A percentile compares a stretch with the other conserved stretches of the same genome.
Conservation (phyloP, 2,113 vertebrate genomes). For the Silurus meridionalis region DNA sequence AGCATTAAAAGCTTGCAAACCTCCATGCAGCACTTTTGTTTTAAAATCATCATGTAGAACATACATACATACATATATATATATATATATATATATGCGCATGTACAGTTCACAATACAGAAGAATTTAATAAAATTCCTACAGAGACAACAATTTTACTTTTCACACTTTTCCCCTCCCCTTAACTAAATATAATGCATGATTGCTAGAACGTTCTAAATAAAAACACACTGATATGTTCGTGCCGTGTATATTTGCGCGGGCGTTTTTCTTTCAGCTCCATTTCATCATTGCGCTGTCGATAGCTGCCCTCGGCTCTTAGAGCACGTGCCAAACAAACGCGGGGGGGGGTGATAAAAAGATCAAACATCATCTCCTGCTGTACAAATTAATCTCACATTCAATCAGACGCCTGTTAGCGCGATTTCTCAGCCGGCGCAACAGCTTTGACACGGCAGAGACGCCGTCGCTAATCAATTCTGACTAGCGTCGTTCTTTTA, state of each 20-base stretch:
- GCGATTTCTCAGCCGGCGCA: background rate
- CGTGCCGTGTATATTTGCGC: background rate
- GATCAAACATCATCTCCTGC: slow-evolving; percentile 47
- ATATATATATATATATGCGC: too few species aligned
- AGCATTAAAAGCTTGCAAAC: too few species aligned
- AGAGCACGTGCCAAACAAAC: slow-evolving; percentile 17
- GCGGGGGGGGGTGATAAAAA: background rate
- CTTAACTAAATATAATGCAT: too few species aligned
- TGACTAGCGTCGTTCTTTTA: slow-evolving; percentile 6
- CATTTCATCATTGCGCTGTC: slow-evolving; percentile 46
- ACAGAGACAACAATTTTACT: too few species aligned
- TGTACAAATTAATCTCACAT: slow-evolving; percentile 53
- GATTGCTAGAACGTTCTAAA: too few species aligned
- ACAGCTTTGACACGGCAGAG: slow-evolving; percentile 37
- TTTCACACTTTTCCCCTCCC: too few species aligned
- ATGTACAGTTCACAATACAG: too few species aligned
- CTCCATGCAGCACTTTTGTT: too few species aligned
- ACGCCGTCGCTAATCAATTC: slow-evolving; percentile 47
- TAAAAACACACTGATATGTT: too few species aligned
- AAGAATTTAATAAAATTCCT: too few species aligned
- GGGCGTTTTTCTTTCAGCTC: slow-evolving; percentile 34
- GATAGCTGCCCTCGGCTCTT: slow-evolving; percentile 15
- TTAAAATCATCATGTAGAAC: too few species aligned
- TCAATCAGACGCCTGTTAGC: slow-evolving; percentile 56
- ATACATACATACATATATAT: too few species aligned